Conservation (phyloP, 92 coral and sea anemone species). For the Bergia sp. region DNA sequence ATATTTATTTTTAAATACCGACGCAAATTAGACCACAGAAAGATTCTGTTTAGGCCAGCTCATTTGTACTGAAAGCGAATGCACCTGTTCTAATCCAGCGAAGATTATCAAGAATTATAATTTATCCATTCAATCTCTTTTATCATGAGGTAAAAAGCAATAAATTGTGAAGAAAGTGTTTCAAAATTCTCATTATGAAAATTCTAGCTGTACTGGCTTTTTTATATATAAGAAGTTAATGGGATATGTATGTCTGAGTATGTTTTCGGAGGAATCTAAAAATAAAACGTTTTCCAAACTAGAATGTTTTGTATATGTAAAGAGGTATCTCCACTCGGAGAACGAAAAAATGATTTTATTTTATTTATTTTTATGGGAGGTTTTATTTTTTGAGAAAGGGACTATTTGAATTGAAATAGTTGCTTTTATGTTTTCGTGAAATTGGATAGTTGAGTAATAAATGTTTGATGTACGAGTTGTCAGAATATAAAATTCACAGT, state of each 20-base stretch:
- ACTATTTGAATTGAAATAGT: neutral
- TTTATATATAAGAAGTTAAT: too few relatives aligned
- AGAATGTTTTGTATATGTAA: neutral
- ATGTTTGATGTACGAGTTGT: neutral
- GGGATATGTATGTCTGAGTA: too few relatives aligned
- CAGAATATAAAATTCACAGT: neutral
- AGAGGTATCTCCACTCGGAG: neutral
- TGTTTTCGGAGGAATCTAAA: neutral
- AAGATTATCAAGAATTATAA: neutral
- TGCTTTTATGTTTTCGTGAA: neutral
- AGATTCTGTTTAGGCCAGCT: neutral
- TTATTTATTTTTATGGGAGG: too few relatives aligned
- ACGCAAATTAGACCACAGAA: constrained; percentile 15
- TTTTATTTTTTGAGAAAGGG: neutral
- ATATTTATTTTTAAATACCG: neutral
- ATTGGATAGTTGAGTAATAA: neutral
- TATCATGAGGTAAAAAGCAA: neutral
- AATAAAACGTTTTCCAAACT: neutral
- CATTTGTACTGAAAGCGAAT: neutral
- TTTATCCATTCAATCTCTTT: neutral
- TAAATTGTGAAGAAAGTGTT: neutral
- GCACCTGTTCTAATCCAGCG: neutral
- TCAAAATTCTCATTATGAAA: neutral
- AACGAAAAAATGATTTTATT: too few relatives aligned
- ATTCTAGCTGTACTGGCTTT: neutral